Percentiles rank a stretch among this genome's conserved stretches.
These are phyloP conservation scores for Cotesia congregata DNA, from an alignment of 2,888 invertebrate species.

Conservation along the genomic window DNA sequence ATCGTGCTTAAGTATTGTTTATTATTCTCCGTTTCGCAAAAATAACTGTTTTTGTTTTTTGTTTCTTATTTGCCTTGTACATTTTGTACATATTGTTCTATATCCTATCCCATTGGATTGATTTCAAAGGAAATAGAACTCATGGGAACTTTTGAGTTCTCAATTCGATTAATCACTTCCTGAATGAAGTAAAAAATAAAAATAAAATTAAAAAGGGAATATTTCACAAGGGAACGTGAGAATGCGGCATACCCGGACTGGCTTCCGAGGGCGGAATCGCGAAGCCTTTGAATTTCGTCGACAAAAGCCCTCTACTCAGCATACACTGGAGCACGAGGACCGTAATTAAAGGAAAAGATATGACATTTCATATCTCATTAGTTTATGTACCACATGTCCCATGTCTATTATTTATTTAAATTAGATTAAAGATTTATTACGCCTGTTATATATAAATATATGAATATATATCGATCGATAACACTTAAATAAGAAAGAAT, in stretches of 20 bases:
- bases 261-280: constrained; percentile 50
- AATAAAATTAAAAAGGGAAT: constrained; percentile 25
- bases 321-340: constrained; percentile 10
- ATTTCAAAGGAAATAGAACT: not conserved
- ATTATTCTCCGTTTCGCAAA: not conserved
- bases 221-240: constrained; percentile 43
- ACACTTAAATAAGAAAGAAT: not conserved
- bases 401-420: not conserved
- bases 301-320: constrained; percentile 39
- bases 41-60: not conserved
- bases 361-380: not conserved
- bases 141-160: constrained; percentile 27
- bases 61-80: not conserved
- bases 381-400: not conserved
- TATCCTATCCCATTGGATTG: not conserved
- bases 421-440: not conserved
- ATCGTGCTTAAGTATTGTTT: not conserved
- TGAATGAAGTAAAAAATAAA: constrained; percentile 27
- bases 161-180: constrained; percentile 35
- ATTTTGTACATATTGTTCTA: too few relatives aligned
- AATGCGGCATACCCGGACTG: constrained; percentile 45
- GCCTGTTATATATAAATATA: too few relatives aligned
- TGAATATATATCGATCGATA: too few relatives aligned
- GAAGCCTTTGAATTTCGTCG: constrained; percentile 53
- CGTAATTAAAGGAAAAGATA: not conserved